Percentiles rank a stretch among this genome's conserved stretches.
Conservation (phyloP, 2,888 invertebrate genomes). For the Temnothorax ravouxi region DNA sequence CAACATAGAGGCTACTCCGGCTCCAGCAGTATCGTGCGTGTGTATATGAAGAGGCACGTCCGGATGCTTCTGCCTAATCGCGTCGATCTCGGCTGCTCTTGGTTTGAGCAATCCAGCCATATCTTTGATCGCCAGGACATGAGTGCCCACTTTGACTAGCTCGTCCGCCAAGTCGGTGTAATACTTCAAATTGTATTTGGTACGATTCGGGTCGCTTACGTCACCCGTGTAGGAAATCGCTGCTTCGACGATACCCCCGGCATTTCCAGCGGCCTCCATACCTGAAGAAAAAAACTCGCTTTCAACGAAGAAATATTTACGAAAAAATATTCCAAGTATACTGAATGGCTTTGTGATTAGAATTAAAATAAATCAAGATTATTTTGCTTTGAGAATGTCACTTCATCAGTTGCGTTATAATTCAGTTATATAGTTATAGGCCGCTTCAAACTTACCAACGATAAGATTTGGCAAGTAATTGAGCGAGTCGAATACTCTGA, state of each 20-base stretch:
- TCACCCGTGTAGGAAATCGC: conserved; percentile 99
- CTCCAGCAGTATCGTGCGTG: conserved; percentile 99
- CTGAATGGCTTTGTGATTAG: not conserved
- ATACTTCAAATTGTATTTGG: conserved; percentile 98
- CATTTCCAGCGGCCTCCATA: conserved; percentile 99
- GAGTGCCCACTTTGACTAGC: conserved; percentile 97
- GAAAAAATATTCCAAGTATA: not conserved
- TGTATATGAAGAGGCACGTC: conserved; percentile 99
- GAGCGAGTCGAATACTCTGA: conserved; percentile 99
- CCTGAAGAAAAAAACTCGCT: conserved; percentile 84
- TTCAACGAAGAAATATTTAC: not conserved
- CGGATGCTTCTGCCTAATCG: conserved; percentile 97
- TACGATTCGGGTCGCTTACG: conserved; percentile 95
- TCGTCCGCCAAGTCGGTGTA: conserved; percentile 97
- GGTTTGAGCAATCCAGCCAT: conserved; percentile 99
- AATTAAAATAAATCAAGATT: not conserved
- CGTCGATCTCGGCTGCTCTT: conserved; percentile 94
- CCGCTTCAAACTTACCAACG: conserved; percentile 88
- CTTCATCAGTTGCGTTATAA: not conserved
- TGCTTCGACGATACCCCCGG: conserved; percentile 98
- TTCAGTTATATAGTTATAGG: not conserved
- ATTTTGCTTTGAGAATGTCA: not conserved
- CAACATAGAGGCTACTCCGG: conserved; percentile 97
- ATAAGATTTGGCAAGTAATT: conserved; percentile 99
- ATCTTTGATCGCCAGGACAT: conserved; percentile 97